Evolutionary conservation across 2,113 vertebrate genomes (phyloP).

Genomic region (Rhinopomastus cyanomelas): DNA sequence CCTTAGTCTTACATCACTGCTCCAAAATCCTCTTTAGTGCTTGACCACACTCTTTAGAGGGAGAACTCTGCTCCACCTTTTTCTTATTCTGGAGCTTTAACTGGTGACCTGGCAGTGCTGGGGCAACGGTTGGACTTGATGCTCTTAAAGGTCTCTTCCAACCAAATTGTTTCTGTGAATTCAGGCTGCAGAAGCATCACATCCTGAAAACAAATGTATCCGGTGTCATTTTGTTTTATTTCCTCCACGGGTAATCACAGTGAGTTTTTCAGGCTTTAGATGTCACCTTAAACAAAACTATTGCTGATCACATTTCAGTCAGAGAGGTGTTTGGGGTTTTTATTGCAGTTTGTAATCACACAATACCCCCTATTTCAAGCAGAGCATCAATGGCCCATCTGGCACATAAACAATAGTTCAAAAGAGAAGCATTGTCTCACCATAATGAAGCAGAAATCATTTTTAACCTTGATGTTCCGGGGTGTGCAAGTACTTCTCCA

Average conservation of each 20-base stretch:
- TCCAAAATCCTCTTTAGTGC: background rate
- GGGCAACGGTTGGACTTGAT: no score
- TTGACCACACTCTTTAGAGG: background rate
- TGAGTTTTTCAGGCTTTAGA: background rate
- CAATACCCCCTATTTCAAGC: background rate
- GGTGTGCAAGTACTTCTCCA: background rate
- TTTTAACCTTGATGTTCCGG: background rate
- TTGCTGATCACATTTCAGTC: background rate
- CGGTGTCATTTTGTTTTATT: background rate
- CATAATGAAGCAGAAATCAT: background rate
- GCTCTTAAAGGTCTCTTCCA: no score
- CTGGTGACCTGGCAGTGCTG: no score
- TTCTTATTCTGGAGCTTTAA: background rate
- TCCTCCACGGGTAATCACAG: background rate
- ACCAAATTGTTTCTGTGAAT: background rate
- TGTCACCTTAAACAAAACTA: background rate
- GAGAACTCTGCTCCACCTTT: background rate
- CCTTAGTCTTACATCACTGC: background rate
- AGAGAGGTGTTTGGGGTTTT: background rate
- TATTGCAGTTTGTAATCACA: background rate
- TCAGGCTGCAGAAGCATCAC: background rate
- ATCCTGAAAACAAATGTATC: background rate
- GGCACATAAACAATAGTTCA: background rate
- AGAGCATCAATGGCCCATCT: background rate
- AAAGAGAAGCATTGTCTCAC: background rate